Evolutionary conservation across 2,797 vertebrate genomes (phyloP), one percentile per base, ranked within the genome.

Genomic region (Strix occidentalis): DNA sequence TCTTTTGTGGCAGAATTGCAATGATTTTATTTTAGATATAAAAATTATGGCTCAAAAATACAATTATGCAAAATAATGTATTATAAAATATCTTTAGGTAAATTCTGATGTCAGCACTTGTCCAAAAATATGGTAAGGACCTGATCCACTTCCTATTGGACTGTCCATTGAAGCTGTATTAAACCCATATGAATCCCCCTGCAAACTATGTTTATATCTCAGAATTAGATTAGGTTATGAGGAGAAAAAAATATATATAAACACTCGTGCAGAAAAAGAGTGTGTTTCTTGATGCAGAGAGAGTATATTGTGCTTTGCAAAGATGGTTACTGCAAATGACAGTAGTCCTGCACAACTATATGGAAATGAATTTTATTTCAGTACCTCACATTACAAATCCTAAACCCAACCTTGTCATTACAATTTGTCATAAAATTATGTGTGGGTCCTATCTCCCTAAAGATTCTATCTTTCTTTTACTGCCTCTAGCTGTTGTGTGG

Each of bases 281-380:
- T 28, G 12, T 45, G 9, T 53, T 68, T 86, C 48, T 35, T 71
- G 45, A 29, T 68, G 24, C 26, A 80, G 53, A 46, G 13, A 50
- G 31, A 66, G 15, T 20, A 31, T 48, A 39, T 7, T 51, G 10
- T 86, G 41, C 29, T 75, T 87, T 84, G 31, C 43, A 78, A 64
- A 84, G 54, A 19, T 41, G 21, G 26, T 68, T 88, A 69, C 31
- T 37, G 46, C 35, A 88, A 93, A 90, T 2, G 10, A 50, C 53
- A 72, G 11, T n/a, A 86, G n/a, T 57, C 14, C 82, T 93, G 50
- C 58, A 66, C 48, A 28, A 43, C 29, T 72, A 3, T n/a, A 68
- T 45, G 20, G 50, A 94, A 94, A 96, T 69, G 0, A 37, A 75
- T 95, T 90, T 91, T 63, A 70, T 82, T 95, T 94, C 83, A 76